Conservation (phyloP, 2,113 vertebrate species). For the Aramus guarauna region DNA sequence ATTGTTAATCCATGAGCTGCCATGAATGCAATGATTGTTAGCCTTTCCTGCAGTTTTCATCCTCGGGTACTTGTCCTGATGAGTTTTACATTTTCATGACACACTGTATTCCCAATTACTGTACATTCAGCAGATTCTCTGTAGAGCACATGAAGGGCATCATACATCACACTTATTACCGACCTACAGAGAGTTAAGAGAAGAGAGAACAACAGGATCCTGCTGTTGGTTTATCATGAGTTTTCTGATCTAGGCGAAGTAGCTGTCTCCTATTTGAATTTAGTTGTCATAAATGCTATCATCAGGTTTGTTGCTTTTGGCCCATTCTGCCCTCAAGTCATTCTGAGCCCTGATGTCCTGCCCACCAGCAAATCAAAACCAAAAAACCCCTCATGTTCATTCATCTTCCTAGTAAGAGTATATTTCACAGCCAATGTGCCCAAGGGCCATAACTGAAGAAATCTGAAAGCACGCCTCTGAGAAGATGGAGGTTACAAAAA, state of each 20-base stretch:
- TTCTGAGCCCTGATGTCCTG: background rate
- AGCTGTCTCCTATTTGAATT: background rate
- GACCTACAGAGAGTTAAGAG: background rate
- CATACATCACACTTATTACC: background rate
- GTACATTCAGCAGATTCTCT: background rate
- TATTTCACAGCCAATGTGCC: background rate
- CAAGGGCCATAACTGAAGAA: background rate
- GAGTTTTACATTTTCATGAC: background rate
- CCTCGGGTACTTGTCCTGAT: background rate
- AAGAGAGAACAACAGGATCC: background rate
- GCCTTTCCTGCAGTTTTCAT: background rate
- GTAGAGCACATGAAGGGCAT: background rate
- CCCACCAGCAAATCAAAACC: background rate
- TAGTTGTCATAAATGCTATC: background rate
- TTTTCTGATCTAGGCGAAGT: background rate
- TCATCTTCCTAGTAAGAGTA: background rate
- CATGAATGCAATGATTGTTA: background rate
- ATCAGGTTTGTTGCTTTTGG: background rate
- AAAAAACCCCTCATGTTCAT: accelerated
- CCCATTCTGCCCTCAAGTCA: background rate
- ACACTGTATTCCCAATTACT: background rate
- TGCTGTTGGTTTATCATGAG: background rate
- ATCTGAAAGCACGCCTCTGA: background rate
- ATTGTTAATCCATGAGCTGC: background rate
- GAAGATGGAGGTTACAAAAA: background rate